Evolutionary conservation across 1,140 invertebrate genomes (phyloP), one percentile per base, ranked within the genome.

Genomic region (Lepidotrigona ventralis): DNA sequence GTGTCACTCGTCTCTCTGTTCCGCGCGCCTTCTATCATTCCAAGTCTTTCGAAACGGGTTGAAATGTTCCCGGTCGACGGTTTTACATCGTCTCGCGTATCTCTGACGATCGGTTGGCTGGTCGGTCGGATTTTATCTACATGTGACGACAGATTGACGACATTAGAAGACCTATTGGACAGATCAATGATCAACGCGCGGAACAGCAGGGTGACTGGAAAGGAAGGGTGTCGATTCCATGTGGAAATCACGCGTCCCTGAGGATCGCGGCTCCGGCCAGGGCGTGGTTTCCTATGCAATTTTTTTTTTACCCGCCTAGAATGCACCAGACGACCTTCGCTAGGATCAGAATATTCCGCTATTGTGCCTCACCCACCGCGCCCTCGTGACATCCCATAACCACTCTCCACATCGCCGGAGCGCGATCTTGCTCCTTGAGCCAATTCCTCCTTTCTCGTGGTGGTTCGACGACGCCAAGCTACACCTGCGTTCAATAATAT

Each of bases 271-370:
- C 89, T 88, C 84, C 82, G 83, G 84, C 86, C 91, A 92, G 91
- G 93, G 93, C 92, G 93, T 94, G 93, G 93, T 93, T 93, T 93
- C 90, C 91, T 93, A 93, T 92, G 92, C 88, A 91, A 87, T 93
- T 94, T 94, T 93, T 92, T 93, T 94, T 94, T 93, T 92, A 88
- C 89, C 83, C 76, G 89, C 79, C 86, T 93, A 93, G 91, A 93
- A 93, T 92, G 92, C 92, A 92, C 92, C 89, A 91, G 92, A 82
- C 90, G 93, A 85, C 93, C 93, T 94, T 94, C 93, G 90, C 85
- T 90, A 87, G 88, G 90, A 94, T 93, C 92, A 91, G 92, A 89
- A 93, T 92, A 93, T 88, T 90, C 90, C 90, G 83, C 81, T 66
- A 64, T 70, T 72, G 39, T 79, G 3, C 17, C 64, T 63, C 76